Base-by-base conservation (phyloP, 2,113 vertebrate genomes). In the Siniperca chuatsi region DNA sequence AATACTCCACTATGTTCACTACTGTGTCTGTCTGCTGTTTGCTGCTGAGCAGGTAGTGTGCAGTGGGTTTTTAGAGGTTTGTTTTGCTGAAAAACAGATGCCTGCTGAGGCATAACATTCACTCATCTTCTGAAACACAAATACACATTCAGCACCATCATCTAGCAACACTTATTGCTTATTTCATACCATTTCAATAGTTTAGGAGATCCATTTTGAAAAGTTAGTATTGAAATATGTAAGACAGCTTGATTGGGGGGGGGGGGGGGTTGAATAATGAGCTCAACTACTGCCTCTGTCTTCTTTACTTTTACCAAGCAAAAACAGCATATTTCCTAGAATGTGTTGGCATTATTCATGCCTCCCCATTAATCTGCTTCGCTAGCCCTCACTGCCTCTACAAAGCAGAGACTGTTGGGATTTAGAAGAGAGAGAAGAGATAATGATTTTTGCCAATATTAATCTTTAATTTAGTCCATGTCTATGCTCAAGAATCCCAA, bases 221-320 rank as follows among this genome's bases (percentile, higher is more conserved):
- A 76, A 72, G 79, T 74, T 48, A 44, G 23, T 64, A 46, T 23
- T 44, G 42, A 75, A 88, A 77, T 40, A 82, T 54, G 62, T n/a
- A 66, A 46, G 79, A 79, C 11, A 0, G 52, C 7, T 1, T n/a
- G 78, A 62, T 73, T 61, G 50, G 55, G 75, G 65, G 75, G 61
- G 73, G 50, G 55, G 75, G 65, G 75, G 66, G 73, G 78, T 29
- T 16, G 20, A 78, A 78, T 74, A 79, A 79, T 74, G 75, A 79
- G 74, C 70, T 52, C 52, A 78, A 73, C 84, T 64, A 74, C 42
- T 29, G 37, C 25, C 33, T 58, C 68, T 54, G 77, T 67, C n/a
- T 69, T 29, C 15, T 77, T 76, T 65, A 52, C 67, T 48, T 76
- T 44, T 18, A 62, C 20, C 0, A 58, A 81, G 50, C 37, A 44